These are phyloP conservation scores for Argyresthia goedartella DNA, from an alignment of 2,888 invertebrate genomes.

Conservation along the genomic window DNA sequence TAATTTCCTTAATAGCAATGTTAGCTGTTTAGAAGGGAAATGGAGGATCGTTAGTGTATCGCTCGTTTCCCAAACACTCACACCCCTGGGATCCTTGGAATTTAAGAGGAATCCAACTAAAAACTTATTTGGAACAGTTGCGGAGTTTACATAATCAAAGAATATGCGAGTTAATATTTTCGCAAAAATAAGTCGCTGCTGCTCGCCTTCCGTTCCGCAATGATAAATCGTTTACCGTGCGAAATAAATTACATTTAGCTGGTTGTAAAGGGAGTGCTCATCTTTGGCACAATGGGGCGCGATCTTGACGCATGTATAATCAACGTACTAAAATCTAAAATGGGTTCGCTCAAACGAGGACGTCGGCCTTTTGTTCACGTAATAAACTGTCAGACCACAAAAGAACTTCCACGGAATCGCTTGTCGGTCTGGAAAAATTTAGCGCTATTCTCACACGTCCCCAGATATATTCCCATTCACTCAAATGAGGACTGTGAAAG, in stretches of 20 bases:
- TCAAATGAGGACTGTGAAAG: constrained; percentile 33
- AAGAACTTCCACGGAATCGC: constrained; percentile 50
- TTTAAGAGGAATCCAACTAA: not conserved
- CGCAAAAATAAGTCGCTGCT: constrained; percentile 15
- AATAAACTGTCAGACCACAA: constrained; percentile 58
- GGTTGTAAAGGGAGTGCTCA: constrained; percentile 23
- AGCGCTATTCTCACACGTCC: constrained; percentile 31
- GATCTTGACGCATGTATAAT: constrained; percentile 46
- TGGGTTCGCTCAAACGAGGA: constrained; percentile 42
- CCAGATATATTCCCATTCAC: constrained; percentile 28
- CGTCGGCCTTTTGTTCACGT: constrained; percentile 55
- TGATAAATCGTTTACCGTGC: constrained; percentile 29
- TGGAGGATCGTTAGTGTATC: constrained; percentile 32
- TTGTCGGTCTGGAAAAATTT: constrained; percentile 46
- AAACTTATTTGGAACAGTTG: not conserved
- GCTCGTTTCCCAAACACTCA: constrained; percentile 19
- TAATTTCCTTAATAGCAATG: constrained; percentile 41
- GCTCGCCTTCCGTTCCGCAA: constrained; percentile 12
- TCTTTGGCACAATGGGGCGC: constrained; percentile 14
- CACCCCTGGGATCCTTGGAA: constrained; percentile 9
- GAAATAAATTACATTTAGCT: constrained; percentile 32
- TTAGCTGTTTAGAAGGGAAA: constrained; percentile 38
- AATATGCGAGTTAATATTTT: not conserved
- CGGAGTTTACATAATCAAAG: not conserved
- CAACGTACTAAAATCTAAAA: constrained; percentile 51